Conservation (phyloP, 2,888 invertebrate genomes). For the Tetrapedia diversipes region DNA sequence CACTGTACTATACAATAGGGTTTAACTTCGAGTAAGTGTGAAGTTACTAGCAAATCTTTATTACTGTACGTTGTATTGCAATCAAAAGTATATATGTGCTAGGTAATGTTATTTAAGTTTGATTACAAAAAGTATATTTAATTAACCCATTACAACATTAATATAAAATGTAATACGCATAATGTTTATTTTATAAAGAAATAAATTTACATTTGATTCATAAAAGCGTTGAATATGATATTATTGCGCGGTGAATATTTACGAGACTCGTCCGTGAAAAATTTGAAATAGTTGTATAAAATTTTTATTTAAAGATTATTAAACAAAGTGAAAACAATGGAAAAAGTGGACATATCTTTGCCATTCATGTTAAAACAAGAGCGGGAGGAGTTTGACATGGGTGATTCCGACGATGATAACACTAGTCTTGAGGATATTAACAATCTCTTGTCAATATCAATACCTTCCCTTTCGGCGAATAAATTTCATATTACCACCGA, state of each 20-base stretch:
- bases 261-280: slow-evolving; percentile 7
- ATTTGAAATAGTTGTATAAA: slow-evolving; percentile 38
- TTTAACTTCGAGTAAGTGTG: slow-evolving; percentile 19
- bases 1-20: background rate
- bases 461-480: slow-evolving; percentile 71
- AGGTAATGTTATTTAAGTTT: slow-evolving; percentile 22
- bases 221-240: slow-evolving; percentile 17
- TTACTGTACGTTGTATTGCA: too few relatives aligned
- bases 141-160: background rate
- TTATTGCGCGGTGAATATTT: slow-evolving; percentile 38
- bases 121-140: slow-evolving; percentile 3
- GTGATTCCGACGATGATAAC: slow-evolving; percentile 54
- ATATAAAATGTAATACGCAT: background rate
- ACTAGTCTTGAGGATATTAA: slow-evolving; percentile 65
- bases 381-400: slow-evolving; percentile 32
- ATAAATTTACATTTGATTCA: background rate
- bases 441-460: slow-evolving; percentile 65
- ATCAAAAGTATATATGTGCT: slow-evolving; percentile 20
- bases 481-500: slow-evolving; percentile 62
- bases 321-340: slow-evolving; percentile 63
- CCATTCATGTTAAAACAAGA: slow-evolving; percentile 54
- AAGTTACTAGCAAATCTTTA: slow-evolving; percentile 25
- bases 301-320: slow-evolving; percentile 12
- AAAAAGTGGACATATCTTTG: slow-evolving; percentile 72
- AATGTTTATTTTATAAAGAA: background rate